Base-by-base conservation (phyloP, 2,113 vertebrate genomes). In the Bos indicus region DNA sequence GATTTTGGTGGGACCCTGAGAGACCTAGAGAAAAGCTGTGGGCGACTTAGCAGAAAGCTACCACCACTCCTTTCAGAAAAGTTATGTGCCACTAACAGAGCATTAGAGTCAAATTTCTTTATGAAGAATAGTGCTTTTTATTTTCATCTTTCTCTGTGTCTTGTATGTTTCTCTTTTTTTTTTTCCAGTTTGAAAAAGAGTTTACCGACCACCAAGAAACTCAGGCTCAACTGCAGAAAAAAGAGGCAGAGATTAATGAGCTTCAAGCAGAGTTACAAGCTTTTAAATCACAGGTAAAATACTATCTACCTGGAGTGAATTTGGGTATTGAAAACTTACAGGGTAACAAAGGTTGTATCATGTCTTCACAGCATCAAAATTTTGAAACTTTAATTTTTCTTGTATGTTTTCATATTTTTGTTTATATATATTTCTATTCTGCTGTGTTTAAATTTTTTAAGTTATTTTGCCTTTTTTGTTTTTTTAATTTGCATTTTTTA, bases 181-280 rank as follows among this genome's bases (percentile, higher is more conserved):
- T 9, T 90, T 96, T 99, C 43, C 97, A 99, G 99, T 99, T 99
- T 98, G 99, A 99, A 97, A 99, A 99, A 97, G 99, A 99, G 98
- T 99, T 99, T 98, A 97, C 99, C 40, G 98, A 98, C 98, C 99
- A 99, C 97, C 99, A 99, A 98, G 99, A 99, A 98, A 99, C 99
- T 43, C 99, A 99, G 97, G 99, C 99, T 85, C 99, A 99, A 90
- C 98, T 99, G 97, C 98, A 99, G 89, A 99, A 99, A 98, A 99
- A 98, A 96, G 99, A 99, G 94, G 99, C 99, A 98, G 99, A 99
- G 98, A 99, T 99, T 98, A 99, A 95, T 98, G 99, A 99, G 97
- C 99, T 99, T 98, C 99, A 99, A 98, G 98, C 98, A 91, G 99
- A 99, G 98, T 98, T 99, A 80, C 99, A 99, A 97, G 99, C 99